Base-by-base conservation (phyloP, 2,888 invertebrate species). In the Diarsia mendica region DNA sequence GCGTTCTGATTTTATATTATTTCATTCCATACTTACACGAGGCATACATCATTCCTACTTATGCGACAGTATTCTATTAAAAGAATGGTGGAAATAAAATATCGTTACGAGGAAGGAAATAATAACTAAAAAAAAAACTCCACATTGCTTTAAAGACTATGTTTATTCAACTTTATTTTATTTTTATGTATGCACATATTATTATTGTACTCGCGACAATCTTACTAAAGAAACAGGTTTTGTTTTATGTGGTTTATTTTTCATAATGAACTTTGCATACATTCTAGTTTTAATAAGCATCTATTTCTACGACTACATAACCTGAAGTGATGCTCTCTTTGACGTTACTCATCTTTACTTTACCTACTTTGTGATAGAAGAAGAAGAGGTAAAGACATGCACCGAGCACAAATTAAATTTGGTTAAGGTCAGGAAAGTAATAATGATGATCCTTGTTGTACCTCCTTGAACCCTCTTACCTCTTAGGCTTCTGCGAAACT, bases 81-180 rank as follows among this genome's bases (percentile, higher is more conserved):
- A 65, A 68, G 0, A 44, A 70, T 64, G 8, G 11, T 67, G 51
- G 64, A 65, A 77, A 68, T 72, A 80, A 70, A 71, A 55, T 65
- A 49, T 65, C 49, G 20, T 39, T 71, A 64, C 0, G 4, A 80
- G 55, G 60, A 77, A 82, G 58, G 53, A 77, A 80, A 67, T 77
- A 60, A 53, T 67, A 77, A 80, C n/a, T n/a, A n/a, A n/a, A n/a
- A n/a, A n/a, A n/a, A n/a, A n/a, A n/a, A n/a, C 66, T 49, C 51
- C 55, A 51, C 49, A n/a, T 71, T 58, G 48, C 23, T 33, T 64
- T 60, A 53, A 55, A 71, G 5, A 11, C 18, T 33, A 70, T 60
- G 53, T 71, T 77, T 83, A 61, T 68, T 51, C 39, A 70, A 67
- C 2, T 33, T 60, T 48, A 60, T 28, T 23, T n/a, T 67, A 64